A percentile compares a stretch with the other conserved stretches of the same genome.
Conservation (phyloP, 2,888 invertebrate genomes). For the Tinea pellionella region DNA sequence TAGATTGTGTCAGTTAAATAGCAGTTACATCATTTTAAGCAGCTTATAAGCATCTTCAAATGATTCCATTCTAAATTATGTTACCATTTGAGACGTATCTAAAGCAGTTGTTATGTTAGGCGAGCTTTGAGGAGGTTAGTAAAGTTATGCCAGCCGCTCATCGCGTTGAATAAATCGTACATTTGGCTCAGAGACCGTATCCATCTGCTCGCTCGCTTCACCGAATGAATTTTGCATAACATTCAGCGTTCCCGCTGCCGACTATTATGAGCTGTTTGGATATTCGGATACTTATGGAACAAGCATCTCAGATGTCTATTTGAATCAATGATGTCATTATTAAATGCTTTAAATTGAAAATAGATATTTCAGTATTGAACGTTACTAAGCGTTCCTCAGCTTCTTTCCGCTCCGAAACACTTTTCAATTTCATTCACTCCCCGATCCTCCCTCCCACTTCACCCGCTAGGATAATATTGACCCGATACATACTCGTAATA, state of each 20-base stretch:
- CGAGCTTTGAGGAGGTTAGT: slow-evolving; percentile 20
- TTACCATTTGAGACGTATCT: slow-evolving; percentile 14
- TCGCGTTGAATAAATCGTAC: slow-evolving; percentile 29
- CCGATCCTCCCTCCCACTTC: slow-evolving; percentile 12
- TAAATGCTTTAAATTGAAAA: slow-evolving; percentile 2
- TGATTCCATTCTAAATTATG: not conserved
- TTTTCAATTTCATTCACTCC: slow-evolving; percentile 28
- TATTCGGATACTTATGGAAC: slow-evolving; percentile 16
- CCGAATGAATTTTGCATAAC: slow-evolving; percentile 35
- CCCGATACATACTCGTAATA: slow-evolving; percentile 23
- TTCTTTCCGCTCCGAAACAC: slow-evolving; percentile 20
- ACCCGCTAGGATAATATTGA: slow-evolving; percentile 25
- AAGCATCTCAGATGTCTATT: not conserved
- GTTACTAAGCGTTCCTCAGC: slow-evolving; percentile 10
- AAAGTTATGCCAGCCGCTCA: slow-evolving; percentile 11
- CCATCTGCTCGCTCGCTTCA: slow-evolving; percentile 13
- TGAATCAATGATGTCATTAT: not conserved
- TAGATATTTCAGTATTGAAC: slow-evolving; percentile 6
- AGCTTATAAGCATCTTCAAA: not conserved
- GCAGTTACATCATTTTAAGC: not conserved
- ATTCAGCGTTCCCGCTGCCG: slow-evolving; percentile 11
- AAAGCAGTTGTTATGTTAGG: slow-evolving; percentile 37
- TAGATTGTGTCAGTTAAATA: too few relatives aligned
- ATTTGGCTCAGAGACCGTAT: slow-evolving; percentile 21
- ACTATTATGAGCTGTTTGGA: slow-evolving; percentile 26